These are phyloP conservation scores for Echinometra lucunter DNA, from an alignment of 53 echinoderm and acorn worm genomes.

Conservation along the genomic window DNA sequence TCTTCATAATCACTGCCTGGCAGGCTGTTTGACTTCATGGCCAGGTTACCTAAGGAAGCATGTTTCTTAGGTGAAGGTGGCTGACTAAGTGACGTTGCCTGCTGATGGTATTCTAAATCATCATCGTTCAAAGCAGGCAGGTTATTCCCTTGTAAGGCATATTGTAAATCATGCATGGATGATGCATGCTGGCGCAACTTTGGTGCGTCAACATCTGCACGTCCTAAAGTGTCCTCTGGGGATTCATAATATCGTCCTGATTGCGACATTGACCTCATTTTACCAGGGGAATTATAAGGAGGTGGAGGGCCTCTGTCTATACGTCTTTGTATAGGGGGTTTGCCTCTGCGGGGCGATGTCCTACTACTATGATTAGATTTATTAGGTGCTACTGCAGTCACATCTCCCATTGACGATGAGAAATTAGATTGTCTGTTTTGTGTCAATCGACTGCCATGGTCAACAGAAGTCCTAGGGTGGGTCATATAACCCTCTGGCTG, in stretches of 20 bases:
- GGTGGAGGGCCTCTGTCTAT: conserved; percentile 80
- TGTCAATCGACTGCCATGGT: conserved; percentile 6
- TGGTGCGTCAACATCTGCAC: conserved; percentile 74
- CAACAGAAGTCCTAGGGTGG: conserved; percentile 58
- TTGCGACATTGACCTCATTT: conserved; percentile 69
- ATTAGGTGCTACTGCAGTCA: conserved; percentile 53
- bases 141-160: conserved; percentile 71
- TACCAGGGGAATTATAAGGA: conserved; percentile 67
- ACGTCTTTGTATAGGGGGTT: conserved; percentile 64
- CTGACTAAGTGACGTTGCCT: conserved; percentile 81
- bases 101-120: conserved; percentile 81
- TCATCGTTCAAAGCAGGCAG: conserved; percentile 64
- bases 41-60: conserved; percentile 87
- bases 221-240: conserved; percentile 77
- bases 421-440: conserved; percentile 62
- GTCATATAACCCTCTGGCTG: conserved; percentile 59
- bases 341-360: conserved; percentile 49
- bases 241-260: conserved; percentile 86
- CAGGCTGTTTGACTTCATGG: conserved; percentile 71
- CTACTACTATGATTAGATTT: conserved; percentile 47
- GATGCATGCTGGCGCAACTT: conserved; percentile 88
- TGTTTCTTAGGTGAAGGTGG: conserved; percentile 95
- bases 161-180: conserved; percentile 87
- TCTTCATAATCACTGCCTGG: conserved; percentile 72
- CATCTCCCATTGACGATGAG: conserved; percentile 64